Evolutionary conservation across 1,140 invertebrate species (phyloP).

Genomic region (Pogonomyrmex barbatus): DNA sequence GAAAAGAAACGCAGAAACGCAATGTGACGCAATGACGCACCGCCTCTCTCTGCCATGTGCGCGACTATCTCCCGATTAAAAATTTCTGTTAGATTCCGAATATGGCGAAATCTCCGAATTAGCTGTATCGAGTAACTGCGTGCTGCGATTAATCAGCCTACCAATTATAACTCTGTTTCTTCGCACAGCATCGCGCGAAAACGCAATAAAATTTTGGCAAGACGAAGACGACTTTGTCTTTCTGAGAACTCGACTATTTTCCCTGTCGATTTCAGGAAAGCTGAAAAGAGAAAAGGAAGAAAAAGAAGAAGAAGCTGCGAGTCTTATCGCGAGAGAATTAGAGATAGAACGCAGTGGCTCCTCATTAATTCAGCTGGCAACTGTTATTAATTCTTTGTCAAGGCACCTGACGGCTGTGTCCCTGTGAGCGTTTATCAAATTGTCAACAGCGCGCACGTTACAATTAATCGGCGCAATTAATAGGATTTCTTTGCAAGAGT

Average conservation of each 20-base stretch:
- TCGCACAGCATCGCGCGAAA: neutral
- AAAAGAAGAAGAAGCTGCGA: neutral
- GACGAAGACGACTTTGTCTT: neutral
- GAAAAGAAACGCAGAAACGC: neutral
- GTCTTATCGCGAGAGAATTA: neutral
- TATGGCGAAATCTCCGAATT: neutral
- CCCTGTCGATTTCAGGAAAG: slow-evolving; percentile 7
- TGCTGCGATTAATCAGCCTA: neutral
- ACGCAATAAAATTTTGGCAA: slow-evolving; percentile 52
- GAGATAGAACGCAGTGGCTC: neutral
- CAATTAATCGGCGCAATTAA: slow-evolving; percentile 17
- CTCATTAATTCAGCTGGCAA: neutral
- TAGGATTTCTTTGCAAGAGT: neutral
- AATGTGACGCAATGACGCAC: neutral
- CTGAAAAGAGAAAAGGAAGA: neutral
- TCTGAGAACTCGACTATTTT: neutral
- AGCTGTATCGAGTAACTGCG: neutral
- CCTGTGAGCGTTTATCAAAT: slow-evolving; percentile 47
- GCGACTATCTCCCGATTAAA: slow-evolving; percentile 16
- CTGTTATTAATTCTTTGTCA: slow-evolving; percentile 23
- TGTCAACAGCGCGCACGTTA: slow-evolving; percentile 34
- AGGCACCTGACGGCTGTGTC: neutral
- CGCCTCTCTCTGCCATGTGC: neutral
- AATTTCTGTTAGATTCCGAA: neutral
- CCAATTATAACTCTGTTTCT: neutral